Percentiles rank a stretch among this genome's conserved stretches.
Conservation (phyloP, 1,140 invertebrate species). For the Pseudomyrmex dendroicus region DNA sequence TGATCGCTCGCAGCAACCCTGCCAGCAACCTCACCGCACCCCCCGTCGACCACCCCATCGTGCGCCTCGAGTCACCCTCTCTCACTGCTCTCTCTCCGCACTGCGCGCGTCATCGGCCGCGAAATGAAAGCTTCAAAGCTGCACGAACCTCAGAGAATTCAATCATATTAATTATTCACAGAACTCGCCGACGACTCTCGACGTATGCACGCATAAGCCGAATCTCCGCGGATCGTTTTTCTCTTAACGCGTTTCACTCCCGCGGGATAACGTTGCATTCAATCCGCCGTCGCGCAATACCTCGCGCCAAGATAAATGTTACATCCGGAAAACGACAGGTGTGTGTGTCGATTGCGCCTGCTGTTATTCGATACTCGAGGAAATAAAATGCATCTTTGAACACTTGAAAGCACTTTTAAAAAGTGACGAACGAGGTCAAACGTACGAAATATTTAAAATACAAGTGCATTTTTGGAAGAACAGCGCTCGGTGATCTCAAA, state of each 20-base stretch:
- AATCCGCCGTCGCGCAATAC: too few relatives aligned
- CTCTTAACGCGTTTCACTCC: neutral
- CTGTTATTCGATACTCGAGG: too few relatives aligned
- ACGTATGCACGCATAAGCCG: conserved; percentile 47
- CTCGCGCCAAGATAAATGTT: neutral
- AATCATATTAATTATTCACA: conserved; percentile 80
- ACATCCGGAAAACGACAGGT: neutral
- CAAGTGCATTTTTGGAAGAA: neutral
- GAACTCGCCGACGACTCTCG: conserved; percentile 60
- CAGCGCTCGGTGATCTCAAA: neutral
- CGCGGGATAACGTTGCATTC: conserved; percentile 1
- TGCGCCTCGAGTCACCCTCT: conserved; percentile 53
- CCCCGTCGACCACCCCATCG: conserved; percentile 64
- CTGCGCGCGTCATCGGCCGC: conserved; percentile 50
- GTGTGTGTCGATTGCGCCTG: too few relatives aligned
- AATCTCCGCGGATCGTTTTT: conserved; percentile 42
- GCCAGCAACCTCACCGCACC: conserved; percentile 69
- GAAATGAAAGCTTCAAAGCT: conserved; percentile 67
- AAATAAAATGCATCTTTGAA: neutral
- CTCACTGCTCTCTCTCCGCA: conserved; percentile 7
- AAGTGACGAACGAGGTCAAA: neutral
- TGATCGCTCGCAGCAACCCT: conserved; percentile 83
- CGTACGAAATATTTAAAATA: conserved; percentile 1
- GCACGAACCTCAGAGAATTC: conserved; percentile 65
- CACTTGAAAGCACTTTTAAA: neutral